These are phyloP conservation scores for Sylvietta virens DNA, from an alignment of 2,113 vertebrate species.

Conservation along the genomic window DNA sequence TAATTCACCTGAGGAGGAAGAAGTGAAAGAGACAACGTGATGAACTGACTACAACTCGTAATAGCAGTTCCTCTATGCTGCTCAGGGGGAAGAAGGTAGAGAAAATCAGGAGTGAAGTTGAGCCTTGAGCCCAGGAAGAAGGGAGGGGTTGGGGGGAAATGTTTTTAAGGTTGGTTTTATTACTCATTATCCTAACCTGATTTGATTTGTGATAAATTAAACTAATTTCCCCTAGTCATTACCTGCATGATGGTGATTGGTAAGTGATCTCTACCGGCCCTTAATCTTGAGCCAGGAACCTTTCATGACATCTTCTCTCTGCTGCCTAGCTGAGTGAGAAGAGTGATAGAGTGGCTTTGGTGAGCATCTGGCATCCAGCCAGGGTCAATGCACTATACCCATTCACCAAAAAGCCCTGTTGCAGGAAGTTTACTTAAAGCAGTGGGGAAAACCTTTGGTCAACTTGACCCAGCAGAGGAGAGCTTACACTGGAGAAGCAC, in stretches of 20 bases:
- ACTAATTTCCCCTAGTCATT: not conserved
- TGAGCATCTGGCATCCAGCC: not conserved
- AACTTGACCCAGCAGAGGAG: not conserved
- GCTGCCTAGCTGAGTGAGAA: not conserved
- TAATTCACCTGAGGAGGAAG: not conserved
- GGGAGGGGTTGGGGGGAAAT: not conserved
- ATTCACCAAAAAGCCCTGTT: not conserved
- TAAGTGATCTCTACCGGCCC: not conserved
- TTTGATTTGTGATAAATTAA: not conserved
- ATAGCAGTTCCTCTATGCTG: not conserved
- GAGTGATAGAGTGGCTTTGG: not conserved
- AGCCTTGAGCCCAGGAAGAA: not conserved
- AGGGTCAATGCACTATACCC: not conserved
- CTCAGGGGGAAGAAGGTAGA: not conserved
- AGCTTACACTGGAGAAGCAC: not conserved
- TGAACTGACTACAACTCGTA: not conserved
- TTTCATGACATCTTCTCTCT: not conserved
- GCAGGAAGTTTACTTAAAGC: not conserved
- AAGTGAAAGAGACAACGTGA: not conserved
- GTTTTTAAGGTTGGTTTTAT: not conserved
- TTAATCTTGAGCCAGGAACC: not conserved
- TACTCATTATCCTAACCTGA: not conserved
- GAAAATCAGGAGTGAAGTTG: not conserved
- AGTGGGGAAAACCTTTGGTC: not conserved
- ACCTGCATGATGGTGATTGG: not conserved